A percentile compares a stretch with the other conserved stretches of the same genome.
phyloP scores from a whole-genome alignment of 1,140 invertebrate genomes.

The Saccostrea echinata region DNA sequence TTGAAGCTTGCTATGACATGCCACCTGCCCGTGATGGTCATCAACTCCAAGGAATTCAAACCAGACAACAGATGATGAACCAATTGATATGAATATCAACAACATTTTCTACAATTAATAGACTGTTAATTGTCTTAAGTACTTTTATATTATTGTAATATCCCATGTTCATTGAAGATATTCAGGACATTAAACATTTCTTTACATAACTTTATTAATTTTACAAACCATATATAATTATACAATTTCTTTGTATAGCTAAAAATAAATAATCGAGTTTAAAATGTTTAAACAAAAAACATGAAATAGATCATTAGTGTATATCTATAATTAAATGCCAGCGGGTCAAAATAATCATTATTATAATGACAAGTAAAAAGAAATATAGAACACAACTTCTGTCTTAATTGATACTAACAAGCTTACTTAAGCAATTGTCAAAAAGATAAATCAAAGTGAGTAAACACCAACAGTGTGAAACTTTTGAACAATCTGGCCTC shows the following conservation, averaged over 20 bases:
- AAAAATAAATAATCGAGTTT: not conserved
- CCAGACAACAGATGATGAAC: slow-evolving; percentile 44
- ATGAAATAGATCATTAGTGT: not conserved
- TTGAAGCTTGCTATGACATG: not conserved
- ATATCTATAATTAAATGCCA: not conserved
- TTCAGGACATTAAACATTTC: not conserved
- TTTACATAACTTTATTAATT: not conserved
- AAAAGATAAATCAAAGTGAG: no score
- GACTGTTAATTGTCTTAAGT: not conserved
- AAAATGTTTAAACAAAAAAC: not conserved
- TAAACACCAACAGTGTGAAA: no score
- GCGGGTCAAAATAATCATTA: not conserved
- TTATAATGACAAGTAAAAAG: no score
- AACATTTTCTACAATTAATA: not conserved
- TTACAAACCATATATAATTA: not conserved
- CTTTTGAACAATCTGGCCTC: no score
- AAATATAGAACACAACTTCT: no score
- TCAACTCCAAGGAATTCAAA: slow-evolving; percentile 32
- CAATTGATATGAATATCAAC: not conserved
- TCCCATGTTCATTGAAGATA: not conserved
- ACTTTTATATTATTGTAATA: not conserved
- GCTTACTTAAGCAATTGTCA: not conserved
- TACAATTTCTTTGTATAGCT: slow-evolving; percentile 6
- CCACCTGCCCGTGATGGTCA: slow-evolving; percentile 34
- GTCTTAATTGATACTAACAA: no score